Evolutionary conservation across 2,113 vertebrate species (phyloP), one percentile per base, ranked within the genome.

Genomic region (Neogobius melanostomus): DNA sequence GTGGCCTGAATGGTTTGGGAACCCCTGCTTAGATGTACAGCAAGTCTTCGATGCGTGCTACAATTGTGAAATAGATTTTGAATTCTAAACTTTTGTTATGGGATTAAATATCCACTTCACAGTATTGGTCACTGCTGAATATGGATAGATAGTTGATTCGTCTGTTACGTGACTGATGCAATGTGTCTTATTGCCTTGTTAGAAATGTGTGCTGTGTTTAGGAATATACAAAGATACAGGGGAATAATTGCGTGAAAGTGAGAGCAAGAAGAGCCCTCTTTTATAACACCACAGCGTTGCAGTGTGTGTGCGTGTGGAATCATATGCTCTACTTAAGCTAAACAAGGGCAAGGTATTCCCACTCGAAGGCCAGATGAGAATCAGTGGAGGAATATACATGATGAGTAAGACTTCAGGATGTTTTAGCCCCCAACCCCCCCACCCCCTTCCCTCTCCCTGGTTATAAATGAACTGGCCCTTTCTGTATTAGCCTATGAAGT

Each of bases 271-370:
- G 28, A 36, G 28, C 28, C 7, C 16, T 4, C 17, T 53, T 3
- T 17, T 9, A 54, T 51, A 51, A 12, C 52, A 54, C n/a, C 52
- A 53, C 51, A 10, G 52, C 16, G 16, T 11, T 47, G 46, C 6
- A 72, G 66, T 75, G 79, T 89, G 79, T 89, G 82, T 85, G 83
- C 87, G 36, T 79, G 85, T 83, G 84, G 76, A 89, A 91, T 91
- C 87, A 90, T 81, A 87, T 90, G 90, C 90, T 91, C 89, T 76
- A 90, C 85, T 90, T 90, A 89, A 87, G 85, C 85, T 82, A 83
- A 90, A 90, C 88, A 90, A 88, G 90, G 89, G 80, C 82, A 89
- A 88, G 83, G 86, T 90, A 90, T 90, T 89, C 84, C 89, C 89
- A 85, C 82, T 78, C 84, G 87, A 81, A 88, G 82, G 77, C 79